Evolutionary conservation across 2,888 invertebrate genomes (phyloP).

Genomic region (Polia nebulosa): DNA sequence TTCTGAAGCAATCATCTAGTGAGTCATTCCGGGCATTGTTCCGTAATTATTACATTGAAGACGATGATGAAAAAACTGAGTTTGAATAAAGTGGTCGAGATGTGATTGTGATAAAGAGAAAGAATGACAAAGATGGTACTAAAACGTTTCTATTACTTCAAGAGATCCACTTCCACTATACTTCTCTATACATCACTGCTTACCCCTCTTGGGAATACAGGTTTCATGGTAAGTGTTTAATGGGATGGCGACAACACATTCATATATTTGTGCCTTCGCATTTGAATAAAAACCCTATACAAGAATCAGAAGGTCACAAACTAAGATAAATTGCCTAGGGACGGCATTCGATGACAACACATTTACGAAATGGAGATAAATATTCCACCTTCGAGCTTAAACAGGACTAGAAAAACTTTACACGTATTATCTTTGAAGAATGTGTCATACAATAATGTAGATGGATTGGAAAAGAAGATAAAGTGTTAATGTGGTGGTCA

Average conservation of each 20-base stretch:
- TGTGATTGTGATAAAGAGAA: not conserved
- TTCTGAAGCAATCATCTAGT: not conserved
- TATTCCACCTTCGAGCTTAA: conserved; percentile 20
- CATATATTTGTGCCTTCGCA: not conserved
- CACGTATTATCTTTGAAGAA: conserved; percentile 3
- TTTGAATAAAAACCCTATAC: conserved; percentile 13
- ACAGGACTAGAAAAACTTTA: conserved; percentile 9
- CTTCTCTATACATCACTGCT: too few species aligned
- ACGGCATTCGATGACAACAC: conserved; percentile 23
- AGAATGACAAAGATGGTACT: accelerated
- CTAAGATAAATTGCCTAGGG: conserved; percentile 33
- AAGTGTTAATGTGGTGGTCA: too few species aligned
- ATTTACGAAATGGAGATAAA: conserved; percentile 41
- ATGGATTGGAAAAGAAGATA: not conserved
- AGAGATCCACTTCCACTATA: too few species aligned
- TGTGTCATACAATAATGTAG: conserved; percentile 5
- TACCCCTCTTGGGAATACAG: too few species aligned
- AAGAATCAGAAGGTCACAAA: conserved; percentile 25
- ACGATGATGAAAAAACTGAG: not conserved
- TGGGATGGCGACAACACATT: not conserved
- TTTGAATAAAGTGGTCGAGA: not conserved
- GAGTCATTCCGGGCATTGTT: not conserved
- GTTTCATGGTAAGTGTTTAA: too few species aligned
- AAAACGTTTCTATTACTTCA: too few species aligned
- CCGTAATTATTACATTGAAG: not conserved